Evolutionary conservation across 2,797 vertebrate genomes (phyloP), one percentile per base, ranked within the genome.

Genomic region (Anisognathus igniventris): DNA sequence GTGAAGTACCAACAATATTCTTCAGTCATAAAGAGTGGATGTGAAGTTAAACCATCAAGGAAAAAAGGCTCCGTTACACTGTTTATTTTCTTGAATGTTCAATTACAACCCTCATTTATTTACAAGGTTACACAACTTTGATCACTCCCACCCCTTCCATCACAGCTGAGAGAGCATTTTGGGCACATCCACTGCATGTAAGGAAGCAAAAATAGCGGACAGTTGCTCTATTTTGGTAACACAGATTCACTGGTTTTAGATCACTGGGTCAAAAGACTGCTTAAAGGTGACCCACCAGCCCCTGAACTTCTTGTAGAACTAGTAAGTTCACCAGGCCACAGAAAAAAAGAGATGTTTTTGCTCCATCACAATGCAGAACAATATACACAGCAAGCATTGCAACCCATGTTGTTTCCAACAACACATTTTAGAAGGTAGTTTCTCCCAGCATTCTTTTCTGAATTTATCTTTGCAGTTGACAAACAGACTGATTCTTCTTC

Each of bases 281-380:
- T 78, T 80, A 95, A 61, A 95, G 68, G 95, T 89, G 88, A 94
- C 78, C 81, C 72, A 95, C 19, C 81, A 93, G 71, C 31, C 42
- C 60, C 77, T 75, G 42, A 78, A 58, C 22, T 72, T 91, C 82
- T 86, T 74, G 48, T 7, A 62, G 25, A 80, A 62, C 47, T 68
- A 14, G 3, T 22, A 77, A 68, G 56, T 75, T 90, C 92, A 94
- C n/a, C 50, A 78, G 75, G 54, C 19, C 62, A 93, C 20, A 64
- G 11, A 1, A 16, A 47, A 65, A 22, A 31, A 9, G 31, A 54
- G 13, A 30, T 2, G 5, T 18, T 80, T 91, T 78, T 14, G 35
- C 17, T 84, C 24, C 45, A 12, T 51, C 64, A 67, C 21, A 50
- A 7, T 35, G 64, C 5, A 1, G 25, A 25, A 50, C 60, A 79